A percentile compares a stretch with the other conserved stretches of the same genome.
Conservation (phyloP, 2,888 invertebrate species). For the Eristalis pertinax region DNA sequence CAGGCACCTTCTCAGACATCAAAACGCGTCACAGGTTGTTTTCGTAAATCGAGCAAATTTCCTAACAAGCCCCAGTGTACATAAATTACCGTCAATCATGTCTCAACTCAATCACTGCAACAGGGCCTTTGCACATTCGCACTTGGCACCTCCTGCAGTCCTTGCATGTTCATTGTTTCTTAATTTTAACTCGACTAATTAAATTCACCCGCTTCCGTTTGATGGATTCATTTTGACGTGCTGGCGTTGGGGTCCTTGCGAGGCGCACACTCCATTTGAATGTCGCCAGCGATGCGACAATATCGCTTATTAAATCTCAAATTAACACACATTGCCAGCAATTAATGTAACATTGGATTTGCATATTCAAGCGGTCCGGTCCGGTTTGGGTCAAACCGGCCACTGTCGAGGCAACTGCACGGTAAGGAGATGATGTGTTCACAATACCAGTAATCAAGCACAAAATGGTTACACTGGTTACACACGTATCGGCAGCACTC, state of each 20-base stretch:
- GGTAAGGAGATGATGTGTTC: neutral
- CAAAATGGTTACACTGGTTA: conserved; percentile 62
- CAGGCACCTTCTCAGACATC: neutral
- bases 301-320: conserved; percentile 70
- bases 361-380: conserved; percentile 60
- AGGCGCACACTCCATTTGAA: conserved; percentile 36
- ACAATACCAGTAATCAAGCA: conserved; percentile 65
- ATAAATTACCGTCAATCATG: conserved; percentile 56
- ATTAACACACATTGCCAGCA: conserved; percentile 71
- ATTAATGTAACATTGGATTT: conserved; percentile 63
- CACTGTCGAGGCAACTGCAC: neutral
- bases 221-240: neutral
- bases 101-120: conserved; percentile 53
- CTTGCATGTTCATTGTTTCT: conserved; percentile 70
- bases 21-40: conserved; percentile 25
- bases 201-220: conserved; percentile 61
- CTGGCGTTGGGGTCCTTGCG: conserved; percentile 46
- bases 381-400: conserved; percentile 48
- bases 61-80: conserved; percentile 43
- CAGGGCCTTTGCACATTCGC: conserved; percentile 51
- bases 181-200: conserved; percentile 68
- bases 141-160: conserved; percentile 38
- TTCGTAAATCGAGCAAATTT: conserved; percentile 47
- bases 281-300: conserved; percentile 71
- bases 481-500: conserved; percentile 7